Percentiles rank a stretch among this genome's conserved stretches.
These are phyloP conservation scores for Pteropus alecto DNA, from an alignment of 2,113 vertebrate genomes.

Conservation along the genomic window DNA sequence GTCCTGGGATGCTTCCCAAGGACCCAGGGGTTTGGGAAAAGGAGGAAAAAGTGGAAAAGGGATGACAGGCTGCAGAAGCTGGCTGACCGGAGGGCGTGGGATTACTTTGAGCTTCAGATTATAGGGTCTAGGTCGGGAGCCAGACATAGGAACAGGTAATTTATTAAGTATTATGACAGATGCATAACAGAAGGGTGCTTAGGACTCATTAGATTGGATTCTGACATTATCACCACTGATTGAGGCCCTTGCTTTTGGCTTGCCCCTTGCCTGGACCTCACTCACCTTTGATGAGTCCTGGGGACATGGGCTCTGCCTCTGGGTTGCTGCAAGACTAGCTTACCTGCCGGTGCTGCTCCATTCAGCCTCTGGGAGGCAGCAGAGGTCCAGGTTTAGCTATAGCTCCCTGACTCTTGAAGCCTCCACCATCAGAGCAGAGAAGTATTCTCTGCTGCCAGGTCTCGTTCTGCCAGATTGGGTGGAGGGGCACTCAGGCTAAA, in stretches of 20 bases:
- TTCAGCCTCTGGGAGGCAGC: constrained; percentile 62
- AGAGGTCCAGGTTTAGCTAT: constrained; percentile 16
- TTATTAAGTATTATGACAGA: background rate
- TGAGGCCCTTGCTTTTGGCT: background rate
- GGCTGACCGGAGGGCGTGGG: background rate
- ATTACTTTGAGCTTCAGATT: background rate
- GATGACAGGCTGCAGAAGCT: background rate
- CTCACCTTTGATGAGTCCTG: background rate
- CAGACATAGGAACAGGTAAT: background rate
- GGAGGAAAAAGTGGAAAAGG: background rate
- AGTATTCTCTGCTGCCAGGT: background rate
- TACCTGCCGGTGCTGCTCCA: background rate
- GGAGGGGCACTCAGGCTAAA: background rate
- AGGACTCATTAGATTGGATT: background rate
- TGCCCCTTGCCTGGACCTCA: background rate
- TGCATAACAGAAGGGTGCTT: background rate
- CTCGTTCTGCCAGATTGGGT: background rate
- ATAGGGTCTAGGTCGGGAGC: background rate
- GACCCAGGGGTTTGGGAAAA: background rate
- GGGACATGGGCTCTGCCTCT: background rate
- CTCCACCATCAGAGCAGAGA: accelerated
- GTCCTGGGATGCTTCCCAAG: background rate
- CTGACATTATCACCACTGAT: background rate
- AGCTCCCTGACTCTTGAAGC: too few relatives aligned
- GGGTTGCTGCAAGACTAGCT: background rate